These are phyloP conservation scores for Tineola bisselliella DNA, from an alignment of 2,888 invertebrate species.

Conservation along the genomic window DNA sequence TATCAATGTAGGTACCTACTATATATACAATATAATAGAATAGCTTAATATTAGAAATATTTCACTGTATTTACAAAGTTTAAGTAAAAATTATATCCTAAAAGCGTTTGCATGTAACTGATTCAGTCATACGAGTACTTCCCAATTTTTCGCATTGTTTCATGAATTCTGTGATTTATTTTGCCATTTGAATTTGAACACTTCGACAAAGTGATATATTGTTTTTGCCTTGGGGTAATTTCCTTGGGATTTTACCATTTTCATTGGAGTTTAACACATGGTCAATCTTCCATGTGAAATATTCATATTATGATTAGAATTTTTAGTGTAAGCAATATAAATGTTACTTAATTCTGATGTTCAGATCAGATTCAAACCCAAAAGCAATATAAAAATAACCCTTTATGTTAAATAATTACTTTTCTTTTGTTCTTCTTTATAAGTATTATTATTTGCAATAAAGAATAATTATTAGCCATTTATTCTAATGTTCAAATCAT, in stretches of 20 bases:
- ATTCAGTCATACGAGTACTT: background rate
- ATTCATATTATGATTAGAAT: no score
- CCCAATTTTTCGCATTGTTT: conserved; percentile 9
- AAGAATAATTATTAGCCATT: no score
- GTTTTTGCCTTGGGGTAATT: conserved; percentile 6
- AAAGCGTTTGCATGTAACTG: background rate
- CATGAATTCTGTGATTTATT: conserved; percentile 5
- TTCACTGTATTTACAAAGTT: background rate
- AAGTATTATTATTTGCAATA: no score
- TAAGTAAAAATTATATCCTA: background rate
- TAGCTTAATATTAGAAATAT: background rate
- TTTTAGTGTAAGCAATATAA: no score
- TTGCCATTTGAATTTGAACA: conserved; percentile 2
- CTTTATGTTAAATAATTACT: no score
- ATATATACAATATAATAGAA: no score
- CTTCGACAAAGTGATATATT: conserved; percentile 8
- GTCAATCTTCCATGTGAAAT: background rate
- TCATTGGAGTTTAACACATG: background rate
- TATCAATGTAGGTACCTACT: no score
- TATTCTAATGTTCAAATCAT: no score
- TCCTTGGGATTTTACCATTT: conserved; percentile 4
- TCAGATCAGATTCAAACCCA: no score
- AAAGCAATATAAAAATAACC: no score
- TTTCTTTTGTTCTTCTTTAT: no score
- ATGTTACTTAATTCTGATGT: no score